These are phyloP conservation scores for Carpatolechia fugitivella DNA, from an alignment of 2,888 invertebrate genomes.

Conservation along the genomic window DNA sequence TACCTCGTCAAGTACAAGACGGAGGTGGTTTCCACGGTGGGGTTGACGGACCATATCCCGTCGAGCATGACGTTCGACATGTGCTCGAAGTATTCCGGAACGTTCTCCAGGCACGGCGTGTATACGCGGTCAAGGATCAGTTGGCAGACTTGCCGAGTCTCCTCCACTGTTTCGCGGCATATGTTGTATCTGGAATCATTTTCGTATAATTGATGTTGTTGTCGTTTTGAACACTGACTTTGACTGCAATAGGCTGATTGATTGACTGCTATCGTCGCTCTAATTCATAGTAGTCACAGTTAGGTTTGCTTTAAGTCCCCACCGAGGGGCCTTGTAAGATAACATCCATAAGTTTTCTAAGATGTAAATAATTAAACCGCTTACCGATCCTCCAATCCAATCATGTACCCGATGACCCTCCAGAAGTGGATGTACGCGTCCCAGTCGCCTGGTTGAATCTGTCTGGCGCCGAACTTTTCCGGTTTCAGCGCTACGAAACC, in stretches of 20 bases:
- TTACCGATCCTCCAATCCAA: conserved; percentile 90
- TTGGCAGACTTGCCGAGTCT: conserved; percentile 81
- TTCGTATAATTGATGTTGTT: too few species aligned
- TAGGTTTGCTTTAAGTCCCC: too few species aligned
- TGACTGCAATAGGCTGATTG: too few species aligned
- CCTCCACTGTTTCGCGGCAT: conserved; percentile 80
- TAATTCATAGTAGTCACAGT: too few species aligned
- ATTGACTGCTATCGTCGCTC: too few species aligned
- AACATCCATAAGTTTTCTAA: too few species aligned
- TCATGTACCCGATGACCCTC: conserved; percentile 88
- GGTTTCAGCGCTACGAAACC: conserved; percentile 84
- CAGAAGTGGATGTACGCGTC: conserved; percentile 90
- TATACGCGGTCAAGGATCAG: conserved; percentile 80
- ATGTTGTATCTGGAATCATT: conserved; percentile 81
- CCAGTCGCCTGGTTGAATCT: conserved; percentile 80
- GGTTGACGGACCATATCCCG: conserved; percentile 85
- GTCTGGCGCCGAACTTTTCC: conserved; percentile 82
- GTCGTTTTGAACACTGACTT: too few species aligned
- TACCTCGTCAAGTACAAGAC: conserved; percentile 78
- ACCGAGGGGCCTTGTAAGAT: too few species aligned
- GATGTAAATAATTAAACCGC: conserved; percentile 17
- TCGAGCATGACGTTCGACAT: conserved; percentile 83
- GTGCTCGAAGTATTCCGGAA: conserved; percentile 81
- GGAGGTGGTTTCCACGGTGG: conserved; percentile 73
- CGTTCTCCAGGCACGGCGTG: conserved; percentile 79